Conservation (phyloP, 2,797 vertebrate genomes). For the Acipenser transmontanus region DNA sequence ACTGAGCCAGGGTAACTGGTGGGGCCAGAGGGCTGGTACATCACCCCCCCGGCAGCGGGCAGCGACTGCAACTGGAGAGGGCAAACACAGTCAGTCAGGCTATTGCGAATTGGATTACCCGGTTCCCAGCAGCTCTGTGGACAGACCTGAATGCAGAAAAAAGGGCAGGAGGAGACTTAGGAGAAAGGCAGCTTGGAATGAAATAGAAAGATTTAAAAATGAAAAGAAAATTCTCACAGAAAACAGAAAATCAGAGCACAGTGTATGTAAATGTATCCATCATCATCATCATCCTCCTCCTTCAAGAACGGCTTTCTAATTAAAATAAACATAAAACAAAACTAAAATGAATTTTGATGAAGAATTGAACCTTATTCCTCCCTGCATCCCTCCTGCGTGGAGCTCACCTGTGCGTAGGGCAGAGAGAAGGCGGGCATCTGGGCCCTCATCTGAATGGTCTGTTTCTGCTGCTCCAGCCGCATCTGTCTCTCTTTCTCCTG, state of each 20-base stretch:
- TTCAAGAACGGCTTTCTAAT: no score
- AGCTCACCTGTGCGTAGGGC: constrained; percentile 82
- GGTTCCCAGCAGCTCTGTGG: no score
- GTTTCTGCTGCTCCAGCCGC: constrained; percentile 95
- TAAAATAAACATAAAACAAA: no score
- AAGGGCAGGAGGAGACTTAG: not conserved
- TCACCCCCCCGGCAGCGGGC: constrained; percentile 77
- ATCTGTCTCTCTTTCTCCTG: constrained; percentile 96
- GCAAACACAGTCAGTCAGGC: not conserved
- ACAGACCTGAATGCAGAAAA: not conserved
- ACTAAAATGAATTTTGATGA: not conserved
- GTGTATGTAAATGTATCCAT: no score
- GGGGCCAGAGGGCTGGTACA: constrained; percentile 84
- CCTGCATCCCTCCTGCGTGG: no score
- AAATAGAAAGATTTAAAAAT: no score
- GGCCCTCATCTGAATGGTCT: constrained; percentile 96
- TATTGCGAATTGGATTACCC: no score
- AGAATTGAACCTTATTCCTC: not conserved
- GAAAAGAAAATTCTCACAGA: no score
- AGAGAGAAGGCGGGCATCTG: constrained; percentile 96
- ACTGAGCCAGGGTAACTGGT: constrained; percentile 87
- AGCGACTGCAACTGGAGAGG: constrained; percentile 79
- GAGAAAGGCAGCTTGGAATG: not conserved
- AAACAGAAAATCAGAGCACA: no score
- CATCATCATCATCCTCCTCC: no score